Evolutionary conservation across 2,888 invertebrate genomes (phyloP).

Genomic region (Cheilosia scutellata): DNA sequence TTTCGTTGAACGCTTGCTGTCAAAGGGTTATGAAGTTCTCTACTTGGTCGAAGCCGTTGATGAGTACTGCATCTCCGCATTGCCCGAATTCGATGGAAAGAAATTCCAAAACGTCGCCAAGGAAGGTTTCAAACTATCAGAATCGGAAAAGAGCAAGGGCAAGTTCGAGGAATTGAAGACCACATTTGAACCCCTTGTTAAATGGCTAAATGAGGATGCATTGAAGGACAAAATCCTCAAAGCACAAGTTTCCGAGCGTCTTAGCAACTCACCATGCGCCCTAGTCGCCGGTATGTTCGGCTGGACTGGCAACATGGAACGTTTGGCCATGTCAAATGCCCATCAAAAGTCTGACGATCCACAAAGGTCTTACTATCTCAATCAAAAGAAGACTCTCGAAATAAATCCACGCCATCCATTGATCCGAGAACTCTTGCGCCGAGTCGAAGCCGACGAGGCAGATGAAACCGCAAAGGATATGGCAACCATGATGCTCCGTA

Average conservation of each 20-base stretch:
- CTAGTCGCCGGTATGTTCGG: slow-evolving; percentile 98
- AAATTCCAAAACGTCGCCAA: slow-evolving; percentile 99
- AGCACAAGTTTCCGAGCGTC: slow-evolving; percentile 93
- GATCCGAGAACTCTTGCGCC: slow-evolving; percentile 93
- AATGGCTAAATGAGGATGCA: slow-evolving; percentile 94
- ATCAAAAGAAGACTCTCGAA: slow-evolving; percentile 98
- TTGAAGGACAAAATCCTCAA: slow-evolving; percentile 92
- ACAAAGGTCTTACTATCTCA: slow-evolving; percentile 93
- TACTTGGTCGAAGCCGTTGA: slow-evolving; percentile 98
- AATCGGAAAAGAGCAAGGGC: slow-evolving; percentile 89
- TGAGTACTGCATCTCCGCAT: slow-evolving; percentile 97
- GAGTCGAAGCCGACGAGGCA: slow-evolving; percentile 91
- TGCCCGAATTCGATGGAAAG: slow-evolving; percentile 99
- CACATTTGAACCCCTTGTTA: slow-evolving; percentile 94
- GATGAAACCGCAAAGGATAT: slow-evolving; percentile 92
- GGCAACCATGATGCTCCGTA: slow-evolving; percentile 95
- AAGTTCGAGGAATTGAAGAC: slow-evolving; percentile 90
- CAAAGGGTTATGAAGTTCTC: slow-evolving; percentile 97
- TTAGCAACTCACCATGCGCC: slow-evolving; percentile 97
- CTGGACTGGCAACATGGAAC: slow-evolving; percentile 99
- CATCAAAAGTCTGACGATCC: slow-evolving; percentile 98
- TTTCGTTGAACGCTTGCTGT: slow-evolving; percentile 96
- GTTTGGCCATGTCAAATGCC: slow-evolving; percentile 96
- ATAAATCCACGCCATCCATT: slow-evolving; percentile 99
- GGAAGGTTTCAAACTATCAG: slow-evolving; percentile 95